These are phyloP conservation scores for Daktulosphaira vitifoliae DNA, from an alignment of 1,140 invertebrate genomes.

Conservation along the genomic window DNA sequence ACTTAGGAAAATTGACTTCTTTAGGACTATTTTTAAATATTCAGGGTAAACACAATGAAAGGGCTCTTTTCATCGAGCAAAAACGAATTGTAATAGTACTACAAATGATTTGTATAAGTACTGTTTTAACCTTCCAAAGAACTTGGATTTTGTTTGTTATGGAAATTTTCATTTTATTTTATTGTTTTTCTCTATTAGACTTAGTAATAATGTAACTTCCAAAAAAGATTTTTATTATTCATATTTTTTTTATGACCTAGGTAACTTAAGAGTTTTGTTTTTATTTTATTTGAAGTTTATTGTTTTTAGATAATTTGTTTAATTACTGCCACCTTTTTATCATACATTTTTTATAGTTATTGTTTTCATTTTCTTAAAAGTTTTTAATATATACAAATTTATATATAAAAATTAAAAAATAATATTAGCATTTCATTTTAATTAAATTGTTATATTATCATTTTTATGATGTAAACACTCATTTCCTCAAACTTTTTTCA, in stretches of 20 bases:
- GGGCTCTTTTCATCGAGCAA: constrained; percentile 19
- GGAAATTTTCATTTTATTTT: constrained; percentile 22
- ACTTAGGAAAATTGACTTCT: constrained; percentile 26
- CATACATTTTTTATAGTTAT: constrained; percentile 29
- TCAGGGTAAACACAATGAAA: constrained; percentile 33
- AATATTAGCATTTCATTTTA: neutral
- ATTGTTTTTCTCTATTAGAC: constrained; percentile 24
- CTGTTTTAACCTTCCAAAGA: constrained; percentile 28
- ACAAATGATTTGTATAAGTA: constrained; percentile 23
- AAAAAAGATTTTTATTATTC: constrained; percentile 19
- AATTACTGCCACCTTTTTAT: constrained; percentile 33
- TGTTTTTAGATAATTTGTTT: constrained; percentile 32
- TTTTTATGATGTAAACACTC: too few relatives aligned
- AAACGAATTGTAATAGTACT: constrained; percentile 32
- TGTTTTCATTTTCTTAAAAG: constrained; percentile 27
- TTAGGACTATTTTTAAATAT: constrained; percentile 21
- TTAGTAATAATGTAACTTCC: constrained; percentile 13
- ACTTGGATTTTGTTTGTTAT: constrained; percentile 29
- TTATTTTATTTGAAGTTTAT: constrained; percentile 32
- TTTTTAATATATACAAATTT: constrained; percentile 16
- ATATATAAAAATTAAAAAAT: neutral
- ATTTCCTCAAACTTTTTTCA: too few relatives aligned
- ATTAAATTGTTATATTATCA: constrained; percentile 25
- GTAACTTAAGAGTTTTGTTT: constrained; percentile 26
- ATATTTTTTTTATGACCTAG: constrained; percentile 14